Evolutionary conservation across 37 sponge, comb jelly and placozoan genomes (phyloP).

Genomic region (Corticium candelabrum): DNA sequence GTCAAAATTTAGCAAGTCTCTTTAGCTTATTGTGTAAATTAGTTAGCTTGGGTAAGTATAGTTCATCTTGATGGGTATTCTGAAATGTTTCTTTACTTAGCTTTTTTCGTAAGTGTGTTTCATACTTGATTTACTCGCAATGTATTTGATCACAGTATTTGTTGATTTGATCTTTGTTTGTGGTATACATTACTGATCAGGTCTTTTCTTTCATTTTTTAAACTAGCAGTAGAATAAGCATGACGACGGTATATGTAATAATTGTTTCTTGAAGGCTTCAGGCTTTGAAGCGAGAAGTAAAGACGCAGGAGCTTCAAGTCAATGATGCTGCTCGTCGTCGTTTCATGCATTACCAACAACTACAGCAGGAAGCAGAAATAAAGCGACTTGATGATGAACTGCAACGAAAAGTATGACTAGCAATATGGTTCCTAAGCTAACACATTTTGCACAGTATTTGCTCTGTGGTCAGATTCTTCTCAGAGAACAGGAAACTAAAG

Average conservation of each 20-base stretch:
- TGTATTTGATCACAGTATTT: no score
- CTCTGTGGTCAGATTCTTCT: no score
- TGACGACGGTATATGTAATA: not conserved
- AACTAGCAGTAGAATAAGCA: not conserved
- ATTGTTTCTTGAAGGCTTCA: not conserved
- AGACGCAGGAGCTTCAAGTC: not conserved
- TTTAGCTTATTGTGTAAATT: no score
- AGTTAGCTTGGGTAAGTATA: no score
- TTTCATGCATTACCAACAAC: not conserved
- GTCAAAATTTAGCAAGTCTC: no score
- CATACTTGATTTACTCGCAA: no score
- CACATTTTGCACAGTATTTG: no score
- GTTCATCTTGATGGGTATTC: no score
- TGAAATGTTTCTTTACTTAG: no score
- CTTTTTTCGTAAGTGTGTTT: no score
- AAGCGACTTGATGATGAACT: not conserved
- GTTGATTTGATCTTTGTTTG: not conserved
- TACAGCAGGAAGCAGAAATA: not conserved
- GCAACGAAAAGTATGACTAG: not conserved
- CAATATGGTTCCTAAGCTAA: no score
- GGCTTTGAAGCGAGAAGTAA: not conserved
- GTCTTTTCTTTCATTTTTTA: not conserved
- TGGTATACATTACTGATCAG: not conserved
- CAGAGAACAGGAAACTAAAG: no score
- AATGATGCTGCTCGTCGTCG: not conserved